Conservation (phyloP, 2,888 invertebrate species). For the Hypomecis punctinalis region DNA sequence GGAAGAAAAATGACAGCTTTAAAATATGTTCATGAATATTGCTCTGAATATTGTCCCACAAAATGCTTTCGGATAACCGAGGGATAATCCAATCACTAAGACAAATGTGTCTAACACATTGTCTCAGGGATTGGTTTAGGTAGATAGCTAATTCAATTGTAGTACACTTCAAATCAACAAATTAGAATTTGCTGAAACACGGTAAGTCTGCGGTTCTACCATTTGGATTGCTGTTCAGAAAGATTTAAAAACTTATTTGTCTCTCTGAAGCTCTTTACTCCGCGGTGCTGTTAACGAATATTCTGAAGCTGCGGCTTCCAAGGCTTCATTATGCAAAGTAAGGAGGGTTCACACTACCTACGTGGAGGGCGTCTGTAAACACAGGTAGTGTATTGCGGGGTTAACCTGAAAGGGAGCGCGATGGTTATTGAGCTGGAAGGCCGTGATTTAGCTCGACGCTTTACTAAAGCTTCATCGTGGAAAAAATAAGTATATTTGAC, state of each 20-base stretch:
- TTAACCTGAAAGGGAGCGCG: slow-evolving; percentile 25
- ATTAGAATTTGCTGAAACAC: too few relatives aligned
- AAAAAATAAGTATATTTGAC: slow-evolving; percentile 5
- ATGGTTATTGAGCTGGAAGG: slow-evolving; percentile 41
- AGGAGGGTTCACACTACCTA: slow-evolving; percentile 53
- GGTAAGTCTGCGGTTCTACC: too few relatives aligned
- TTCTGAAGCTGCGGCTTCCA: slow-evolving; percentile 50
- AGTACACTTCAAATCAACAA: too few relatives aligned
- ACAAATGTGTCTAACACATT: too few relatives aligned
- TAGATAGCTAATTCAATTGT: too few relatives aligned
- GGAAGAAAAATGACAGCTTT: too few relatives aligned
- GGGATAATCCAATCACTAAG: too few relatives aligned
- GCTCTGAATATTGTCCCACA: too few relatives aligned
- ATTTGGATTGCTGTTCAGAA: neutral
- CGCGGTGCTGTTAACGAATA: slow-evolving; percentile 48
- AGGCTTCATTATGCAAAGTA: slow-evolving; percentile 69
- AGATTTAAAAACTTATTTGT: neutral
- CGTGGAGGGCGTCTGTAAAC: slow-evolving; percentile 41
- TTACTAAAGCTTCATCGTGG: slow-evolving; percentile 20
- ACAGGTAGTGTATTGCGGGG: slow-evolving; percentile 32
- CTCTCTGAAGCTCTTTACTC: neutral
- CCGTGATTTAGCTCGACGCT: slow-evolving; percentile 36
- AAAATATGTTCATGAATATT: too few relatives aligned
- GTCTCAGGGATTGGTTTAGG: too few relatives aligned
- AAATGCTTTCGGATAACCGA: too few relatives aligned